These are phyloP conservation scores for Heteropelma amictum DNA, from an alignment of 2,888 invertebrate species.

Conservation along the genomic window DNA sequence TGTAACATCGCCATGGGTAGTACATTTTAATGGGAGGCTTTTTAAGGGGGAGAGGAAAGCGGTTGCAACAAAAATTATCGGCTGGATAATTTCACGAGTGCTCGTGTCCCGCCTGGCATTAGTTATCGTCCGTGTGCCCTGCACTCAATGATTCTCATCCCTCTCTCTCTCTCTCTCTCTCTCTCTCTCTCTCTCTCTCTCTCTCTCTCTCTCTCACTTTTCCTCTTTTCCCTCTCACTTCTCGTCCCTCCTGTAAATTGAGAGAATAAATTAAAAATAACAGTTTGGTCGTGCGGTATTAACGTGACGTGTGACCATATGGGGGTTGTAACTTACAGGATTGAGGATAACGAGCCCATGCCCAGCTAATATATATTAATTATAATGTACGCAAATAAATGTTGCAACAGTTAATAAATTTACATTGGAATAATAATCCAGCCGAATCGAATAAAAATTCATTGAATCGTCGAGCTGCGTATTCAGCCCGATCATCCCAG, in stretches of 20 bases:
- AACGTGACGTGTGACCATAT: conserved; percentile 43
- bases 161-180: background rate
- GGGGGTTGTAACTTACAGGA: conserved; percentile 42
- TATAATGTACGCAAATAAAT: conserved; percentile 10
- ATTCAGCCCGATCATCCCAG: no score
- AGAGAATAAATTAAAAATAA: conserved; percentile 71
- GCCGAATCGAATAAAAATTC: no score
- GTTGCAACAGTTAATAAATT: no score
- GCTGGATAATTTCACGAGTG: conserved; percentile 68
- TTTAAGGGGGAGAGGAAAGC: conserved; percentile 44
- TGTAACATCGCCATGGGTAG: conserved; percentile 22
- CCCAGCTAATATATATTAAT: conserved; percentile 43
- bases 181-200: conserved; percentile 54
- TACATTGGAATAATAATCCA: no score
- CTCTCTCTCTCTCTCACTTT: background rate
- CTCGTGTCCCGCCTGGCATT: conserved; percentile 65
- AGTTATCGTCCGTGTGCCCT: conserved; percentile 63
- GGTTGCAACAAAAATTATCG: conserved; percentile 71
- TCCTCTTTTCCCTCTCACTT: conserved; percentile 45
- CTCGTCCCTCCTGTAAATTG: conserved; percentile 64
- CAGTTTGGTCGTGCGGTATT: conserved; percentile 67
- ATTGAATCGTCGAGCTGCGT: no score
- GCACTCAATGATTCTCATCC: conserved; percentile 33
- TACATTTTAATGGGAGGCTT: conserved; percentile 48
- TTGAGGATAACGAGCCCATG: background rate